These are phyloP conservation scores for Typhlomys cinereus DNA, from an alignment of 2,113 vertebrate genomes.

Conservation along the genomic window DNA sequence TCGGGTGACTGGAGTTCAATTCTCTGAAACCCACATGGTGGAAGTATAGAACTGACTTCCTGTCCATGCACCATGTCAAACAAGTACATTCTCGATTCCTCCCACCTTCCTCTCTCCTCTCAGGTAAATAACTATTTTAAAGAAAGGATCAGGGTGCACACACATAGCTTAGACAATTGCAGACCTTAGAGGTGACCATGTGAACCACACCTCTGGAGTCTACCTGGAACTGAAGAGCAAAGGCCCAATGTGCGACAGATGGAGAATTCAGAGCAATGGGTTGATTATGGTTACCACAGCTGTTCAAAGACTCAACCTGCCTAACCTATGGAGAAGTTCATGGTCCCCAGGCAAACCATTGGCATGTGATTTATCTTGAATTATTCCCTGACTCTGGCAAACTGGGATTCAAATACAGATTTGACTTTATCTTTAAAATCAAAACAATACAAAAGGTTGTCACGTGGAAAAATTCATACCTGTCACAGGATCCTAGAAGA, in stretches of 20 bases:
- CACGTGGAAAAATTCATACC: background rate
- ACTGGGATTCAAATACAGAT: slow-evolving; percentile 13
- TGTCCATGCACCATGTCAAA: no score
- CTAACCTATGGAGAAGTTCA: background rate
- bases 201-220: background rate
- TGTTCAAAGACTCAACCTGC: background rate
- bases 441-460: background rate
- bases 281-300: background rate
- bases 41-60: no score
- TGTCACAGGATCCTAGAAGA: background rate
- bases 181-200: background rate
- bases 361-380: background rate
- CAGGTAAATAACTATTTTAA: no score
- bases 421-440: slow-evolving; percentile 41
- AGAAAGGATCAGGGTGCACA: no score
- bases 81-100: no score
- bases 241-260: background rate
- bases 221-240: background rate
- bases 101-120: no score
- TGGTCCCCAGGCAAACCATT: background rate
- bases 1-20: background rate
- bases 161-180: background rate
- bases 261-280: background rate
- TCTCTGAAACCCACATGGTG: no score
- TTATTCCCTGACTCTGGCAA: background rate